Evolutionary conservation across 2,797 vertebrate species (phyloP).

Genomic region (Aeoliscus strigatus): DNA sequence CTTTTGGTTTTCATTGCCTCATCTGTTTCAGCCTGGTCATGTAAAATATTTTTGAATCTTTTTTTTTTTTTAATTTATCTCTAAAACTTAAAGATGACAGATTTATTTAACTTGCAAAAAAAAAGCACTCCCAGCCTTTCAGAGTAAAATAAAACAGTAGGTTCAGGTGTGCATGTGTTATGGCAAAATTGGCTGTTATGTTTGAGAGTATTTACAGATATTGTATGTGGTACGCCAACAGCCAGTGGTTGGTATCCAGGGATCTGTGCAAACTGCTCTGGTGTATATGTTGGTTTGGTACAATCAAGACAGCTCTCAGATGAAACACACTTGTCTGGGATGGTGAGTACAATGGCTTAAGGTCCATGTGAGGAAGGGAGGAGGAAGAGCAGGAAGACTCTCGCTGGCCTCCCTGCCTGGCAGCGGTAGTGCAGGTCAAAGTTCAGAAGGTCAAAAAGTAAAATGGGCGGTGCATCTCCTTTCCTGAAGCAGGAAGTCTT

Average conservation of each 20-base stretch:
- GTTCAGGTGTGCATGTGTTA: constrained; percentile 50
- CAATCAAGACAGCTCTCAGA: constrained; percentile 65
- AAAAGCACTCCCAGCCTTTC: constrained; percentile 53
- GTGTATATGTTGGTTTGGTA: constrained; percentile 48
- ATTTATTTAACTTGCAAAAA: constrained; percentile 58
- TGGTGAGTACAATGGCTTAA: constrained; percentile 76
- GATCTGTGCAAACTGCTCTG: constrained; percentile 49
- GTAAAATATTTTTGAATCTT: constrained; percentile 57
- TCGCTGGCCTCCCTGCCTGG: constrained; percentile 57
- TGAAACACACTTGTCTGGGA: constrained; percentile 59
- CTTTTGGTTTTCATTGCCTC: constrained; percentile 68
- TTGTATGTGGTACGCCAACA: constrained; percentile 29
- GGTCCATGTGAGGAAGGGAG: constrained; percentile 68
- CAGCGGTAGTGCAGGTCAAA: constrained; percentile 79
- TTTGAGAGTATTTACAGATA: constrained; percentile 58
- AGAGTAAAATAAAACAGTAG: constrained; percentile 53
- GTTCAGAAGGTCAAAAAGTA: constrained; percentile 70
- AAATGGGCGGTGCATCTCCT: constrained; percentile 66
- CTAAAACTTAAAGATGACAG: constrained; percentile 61
- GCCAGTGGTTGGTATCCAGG: constrained; percentile 37
- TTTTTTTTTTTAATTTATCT: constrained; percentile 47
- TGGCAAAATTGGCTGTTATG: constrained; percentile 28
- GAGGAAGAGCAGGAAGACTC: constrained; percentile 35
- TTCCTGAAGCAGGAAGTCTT: constrained; percentile 70
- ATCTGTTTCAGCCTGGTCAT: constrained; percentile 35